Evolutionary conservation across 1,140 invertebrate species (phyloP).

Genomic region (Scaptomyza pallida): DNA sequence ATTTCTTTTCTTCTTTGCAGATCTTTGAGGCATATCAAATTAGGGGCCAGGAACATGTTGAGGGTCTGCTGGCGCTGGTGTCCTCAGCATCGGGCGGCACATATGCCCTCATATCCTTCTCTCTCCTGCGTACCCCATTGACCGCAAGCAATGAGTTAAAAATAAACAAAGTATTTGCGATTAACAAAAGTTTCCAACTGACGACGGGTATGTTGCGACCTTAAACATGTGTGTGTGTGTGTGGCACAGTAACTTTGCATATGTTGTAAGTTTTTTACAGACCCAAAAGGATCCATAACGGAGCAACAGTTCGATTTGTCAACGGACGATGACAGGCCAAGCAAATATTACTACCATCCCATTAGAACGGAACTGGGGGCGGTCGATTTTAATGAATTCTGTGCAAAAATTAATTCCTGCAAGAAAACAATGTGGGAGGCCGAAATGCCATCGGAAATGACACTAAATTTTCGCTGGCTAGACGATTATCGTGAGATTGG

Average conservation of each 20-base stretch:
- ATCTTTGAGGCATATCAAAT: slow-evolving; percentile 83
- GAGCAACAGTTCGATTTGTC: slow-evolving; percentile 71
- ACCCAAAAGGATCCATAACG: slow-evolving; percentile 61
- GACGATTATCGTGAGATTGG: slow-evolving; percentile 78
- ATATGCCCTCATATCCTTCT: slow-evolving; percentile 88
- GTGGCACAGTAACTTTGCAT: slow-evolving; percentile 20
- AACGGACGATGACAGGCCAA: slow-evolving; percentile 54
- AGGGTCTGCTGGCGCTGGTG: slow-evolving; percentile 87
- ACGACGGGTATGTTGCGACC: slow-evolving; percentile 85
- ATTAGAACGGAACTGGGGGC: slow-evolving; percentile 36
- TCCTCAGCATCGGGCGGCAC: slow-evolving; percentile 86
- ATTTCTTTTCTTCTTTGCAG: slow-evolving; percentile 29
- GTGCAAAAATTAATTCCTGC: slow-evolving; percentile 57
- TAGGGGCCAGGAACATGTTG: slow-evolving; percentile 75
- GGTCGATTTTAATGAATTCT: slow-evolving; percentile 65
- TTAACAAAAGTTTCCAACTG: slow-evolving; percentile 88
- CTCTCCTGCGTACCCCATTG: slow-evolving; percentile 86
- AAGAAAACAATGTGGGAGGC: slow-evolving; percentile 54
- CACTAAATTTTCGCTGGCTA: slow-evolving; percentile 70
- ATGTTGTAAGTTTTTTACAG: slow-evolving; percentile 39
- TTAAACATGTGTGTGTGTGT: slow-evolving; percentile 9
- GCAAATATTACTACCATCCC: slow-evolving; percentile 76
- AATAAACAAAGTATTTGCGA: slow-evolving; percentile 88
- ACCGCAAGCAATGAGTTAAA: slow-evolving; percentile 87
- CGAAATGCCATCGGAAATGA: slow-evolving; percentile 36